phyloP scores from a whole-genome alignment of 2,797 vertebrate genomes.

The Iguana delicatissima region DNA sequence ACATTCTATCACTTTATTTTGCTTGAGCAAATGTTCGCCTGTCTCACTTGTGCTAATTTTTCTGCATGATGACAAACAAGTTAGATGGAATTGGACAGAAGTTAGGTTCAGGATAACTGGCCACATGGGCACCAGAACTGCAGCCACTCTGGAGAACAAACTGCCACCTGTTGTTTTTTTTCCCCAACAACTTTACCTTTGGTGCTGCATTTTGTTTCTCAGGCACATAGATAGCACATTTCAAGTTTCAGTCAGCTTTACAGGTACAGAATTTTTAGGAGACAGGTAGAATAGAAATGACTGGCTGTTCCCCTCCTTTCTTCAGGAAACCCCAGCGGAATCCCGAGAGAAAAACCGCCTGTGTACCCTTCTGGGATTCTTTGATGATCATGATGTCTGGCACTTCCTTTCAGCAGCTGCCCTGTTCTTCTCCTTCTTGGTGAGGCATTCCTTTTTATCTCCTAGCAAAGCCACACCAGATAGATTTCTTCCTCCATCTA shows the following conservation, averaged over 20 bases:
- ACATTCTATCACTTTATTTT: background rate
- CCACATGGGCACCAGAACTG: background rate
- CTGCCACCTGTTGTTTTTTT: background rate
- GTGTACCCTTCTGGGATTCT: slow-evolving; percentile 82
- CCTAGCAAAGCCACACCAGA: background rate
- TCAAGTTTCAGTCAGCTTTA: background rate
- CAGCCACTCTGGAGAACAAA: background rate
- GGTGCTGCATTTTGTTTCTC: background rate
- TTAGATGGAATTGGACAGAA: background rate
- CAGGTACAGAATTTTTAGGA: background rate
- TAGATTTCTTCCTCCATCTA: background rate
- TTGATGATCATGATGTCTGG: slow-evolving; percentile 85
- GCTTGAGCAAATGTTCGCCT: background rate
- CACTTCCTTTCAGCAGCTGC: slow-evolving; percentile 85
- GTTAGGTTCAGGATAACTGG: background rate
- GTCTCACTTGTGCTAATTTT: background rate
- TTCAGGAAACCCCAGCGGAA: slow-evolving; percentile 82
- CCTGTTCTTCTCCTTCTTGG: slow-evolving; percentile 87
- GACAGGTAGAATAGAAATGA: slow-evolving; percentile 12
- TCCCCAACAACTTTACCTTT: background rate
- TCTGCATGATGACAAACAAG: background rate
- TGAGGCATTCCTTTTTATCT: slow-evolving; percentile 65
- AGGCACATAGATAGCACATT: background rate
- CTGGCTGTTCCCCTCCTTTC: background rate
- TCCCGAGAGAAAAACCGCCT: slow-evolving; percentile 83